A percentile compares a stretch with the other conserved stretches of the same genome.
These are phyloP conservation scores for Octodonta nipae DNA, from an alignment of 2,888 invertebrate species.

Conservation along the genomic window DNA sequence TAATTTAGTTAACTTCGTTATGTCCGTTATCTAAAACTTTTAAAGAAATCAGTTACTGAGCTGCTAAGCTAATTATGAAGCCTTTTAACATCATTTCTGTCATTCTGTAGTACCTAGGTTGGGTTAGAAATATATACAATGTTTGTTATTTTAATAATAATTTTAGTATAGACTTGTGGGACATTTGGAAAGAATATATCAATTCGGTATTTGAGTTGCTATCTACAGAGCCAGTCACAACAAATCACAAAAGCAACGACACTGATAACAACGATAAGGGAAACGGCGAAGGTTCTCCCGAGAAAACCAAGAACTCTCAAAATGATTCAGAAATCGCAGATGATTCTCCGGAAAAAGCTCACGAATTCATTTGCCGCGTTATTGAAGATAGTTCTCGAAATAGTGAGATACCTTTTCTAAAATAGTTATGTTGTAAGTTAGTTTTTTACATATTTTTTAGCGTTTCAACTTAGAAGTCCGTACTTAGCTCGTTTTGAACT, in stretches of 20 bases:
- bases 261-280: slow-evolving; percentile 9
- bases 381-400: slow-evolving; percentile 32
- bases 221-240: slow-evolving; percentile 5
- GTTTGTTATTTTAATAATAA: too few relatives aligned
- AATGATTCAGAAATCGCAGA: slow-evolving; percentile 25
- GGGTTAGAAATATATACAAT: too few relatives aligned
- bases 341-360: slow-evolving; percentile 34
- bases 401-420: slow-evolving; percentile 17
- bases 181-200: slow-evolving; percentile 59
- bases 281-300: slow-evolving; percentile 11
- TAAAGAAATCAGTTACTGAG: too few relatives aligned
- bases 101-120: too few relatives aligned
- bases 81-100: too few relatives aligned
- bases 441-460: slow-evolving; percentile 15
- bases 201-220: slow-evolving; percentile 54
- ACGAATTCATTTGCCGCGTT: slow-evolving; percentile 34
- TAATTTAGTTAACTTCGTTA: too few relatives aligned
- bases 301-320: too few relatives aligned
- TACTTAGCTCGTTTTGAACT: slow-evolving; percentile 72
- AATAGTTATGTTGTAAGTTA: background rate
- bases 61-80: too few relatives aligned
- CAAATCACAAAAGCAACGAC: slow-evolving; percentile 10
- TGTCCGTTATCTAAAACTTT: too few relatives aligned
- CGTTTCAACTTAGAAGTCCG: slow-evolving; percentile 58
- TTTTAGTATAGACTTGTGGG: slow-evolving; percentile 55